Evolutionary conservation across 2,888 invertebrate species (phyloP).

Genomic region (Orthosia gothica): DNA sequence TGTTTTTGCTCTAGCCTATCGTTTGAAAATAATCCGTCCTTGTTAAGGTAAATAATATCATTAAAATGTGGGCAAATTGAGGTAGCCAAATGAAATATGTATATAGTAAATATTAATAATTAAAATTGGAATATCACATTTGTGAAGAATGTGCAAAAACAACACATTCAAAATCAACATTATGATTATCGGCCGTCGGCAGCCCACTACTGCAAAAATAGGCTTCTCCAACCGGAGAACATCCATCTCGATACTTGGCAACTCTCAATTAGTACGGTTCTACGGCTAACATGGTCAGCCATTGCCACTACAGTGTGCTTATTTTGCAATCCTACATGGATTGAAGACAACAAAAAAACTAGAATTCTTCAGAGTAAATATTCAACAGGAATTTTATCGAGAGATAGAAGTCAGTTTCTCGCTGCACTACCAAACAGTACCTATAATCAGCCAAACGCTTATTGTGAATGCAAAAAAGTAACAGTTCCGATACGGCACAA

Average conservation of each 20-base stretch:
- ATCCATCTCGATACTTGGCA: too few relatives aligned
- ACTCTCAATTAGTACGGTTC: too few relatives aligned
- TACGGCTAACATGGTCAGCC: too few relatives aligned
- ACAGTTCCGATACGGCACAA: constrained; percentile 37
- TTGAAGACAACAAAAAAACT: too few relatives aligned
- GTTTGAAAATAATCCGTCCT: not conserved
- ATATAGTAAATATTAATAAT: not conserved
- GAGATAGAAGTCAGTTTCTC: not conserved
- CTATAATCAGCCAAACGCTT: constrained; percentile 32
- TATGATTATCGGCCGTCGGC: too few relatives aligned
- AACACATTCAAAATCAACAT: not conserved
- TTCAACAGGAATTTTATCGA: not conserved
- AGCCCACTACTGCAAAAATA: too few relatives aligned
- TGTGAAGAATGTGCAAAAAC: too few relatives aligned
- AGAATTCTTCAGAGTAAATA: not conserved
- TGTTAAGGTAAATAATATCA: not conserved
- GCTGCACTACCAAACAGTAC: not conserved
- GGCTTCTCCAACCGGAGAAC: too few relatives aligned
- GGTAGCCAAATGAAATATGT: too few relatives aligned
- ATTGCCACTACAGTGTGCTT: too few relatives aligned
- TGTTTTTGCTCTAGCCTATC: constrained; percentile 1
- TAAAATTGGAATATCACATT: too few relatives aligned
- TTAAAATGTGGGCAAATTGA: not conserved
- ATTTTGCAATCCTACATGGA: too few relatives aligned
- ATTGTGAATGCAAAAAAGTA: constrained; percentile 56